Evolutionary conservation across 2,797 vertebrate genomes (phyloP).

Genomic region (Sardinella longiceps): DNA sequence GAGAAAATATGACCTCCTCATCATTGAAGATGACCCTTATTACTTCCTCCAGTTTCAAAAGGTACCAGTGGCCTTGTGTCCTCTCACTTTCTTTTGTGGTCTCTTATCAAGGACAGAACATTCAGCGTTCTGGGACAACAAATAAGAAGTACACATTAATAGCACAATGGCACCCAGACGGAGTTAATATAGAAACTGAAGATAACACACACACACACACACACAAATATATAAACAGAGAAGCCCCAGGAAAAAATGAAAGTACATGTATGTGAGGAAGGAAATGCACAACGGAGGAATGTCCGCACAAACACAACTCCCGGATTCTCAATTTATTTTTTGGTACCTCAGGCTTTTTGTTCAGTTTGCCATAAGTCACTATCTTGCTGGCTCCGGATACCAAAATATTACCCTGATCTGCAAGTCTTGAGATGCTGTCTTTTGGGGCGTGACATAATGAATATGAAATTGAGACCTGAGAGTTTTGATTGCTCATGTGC

Average conservation of each 20-base stretch:
- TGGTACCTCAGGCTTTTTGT: background rate
- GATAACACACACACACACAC: background rate
- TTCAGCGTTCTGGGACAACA: background rate
- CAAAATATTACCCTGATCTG: background rate
- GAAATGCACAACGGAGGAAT: background rate
- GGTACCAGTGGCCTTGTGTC: constrained; percentile 59
- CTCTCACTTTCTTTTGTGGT: background rate
- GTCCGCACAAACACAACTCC: background rate
- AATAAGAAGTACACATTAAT: background rate
- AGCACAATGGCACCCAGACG: background rate
- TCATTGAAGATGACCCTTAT: constrained; percentile 88
- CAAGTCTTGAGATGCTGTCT: background rate
- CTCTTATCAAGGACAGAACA: background rate
- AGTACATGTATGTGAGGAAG: background rate
- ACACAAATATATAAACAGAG: background rate
- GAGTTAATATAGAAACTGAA: background rate
- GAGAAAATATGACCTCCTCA: constrained; percentile 83
- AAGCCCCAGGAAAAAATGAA: background rate
- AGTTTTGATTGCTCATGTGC: no score
- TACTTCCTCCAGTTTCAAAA: constrained; percentile 86
- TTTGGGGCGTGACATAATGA: background rate
- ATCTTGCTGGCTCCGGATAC: background rate
- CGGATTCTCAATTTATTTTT: background rate
- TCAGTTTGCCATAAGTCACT: background rate
- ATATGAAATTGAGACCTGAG: background rate